These are phyloP conservation scores for Pseudopipra pipra DNA, from an alignment of 2,113 vertebrate genomes.

Conservation along the genomic window DNA sequence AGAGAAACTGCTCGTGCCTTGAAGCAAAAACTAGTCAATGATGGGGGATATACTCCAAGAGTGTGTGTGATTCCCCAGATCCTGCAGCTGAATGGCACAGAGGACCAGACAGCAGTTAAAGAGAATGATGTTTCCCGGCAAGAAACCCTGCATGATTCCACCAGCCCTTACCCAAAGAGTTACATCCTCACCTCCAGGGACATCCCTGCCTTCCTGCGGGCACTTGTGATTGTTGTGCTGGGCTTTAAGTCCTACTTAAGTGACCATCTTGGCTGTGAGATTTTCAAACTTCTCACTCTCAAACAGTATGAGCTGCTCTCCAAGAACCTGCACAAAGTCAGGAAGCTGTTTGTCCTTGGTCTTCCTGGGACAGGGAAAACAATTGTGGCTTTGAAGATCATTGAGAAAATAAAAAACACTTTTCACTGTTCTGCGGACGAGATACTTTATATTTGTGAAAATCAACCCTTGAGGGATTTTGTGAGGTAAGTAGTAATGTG, in stretches of 20 bases:
- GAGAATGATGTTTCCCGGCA: not conserved
- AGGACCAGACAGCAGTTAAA: not conserved
- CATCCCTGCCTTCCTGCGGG: accelerated
- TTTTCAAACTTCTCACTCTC: not conserved
- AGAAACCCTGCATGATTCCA: accelerated
- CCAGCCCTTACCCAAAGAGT: not conserved
- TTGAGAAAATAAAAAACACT: not conserved
- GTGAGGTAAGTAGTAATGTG: not conserved
- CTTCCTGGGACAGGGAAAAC: not conserved
- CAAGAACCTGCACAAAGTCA: not conserved
- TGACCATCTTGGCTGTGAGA: not conserved
- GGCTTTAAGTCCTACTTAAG: not conserved
- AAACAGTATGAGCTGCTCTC: not conserved
- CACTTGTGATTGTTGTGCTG: not conserved
- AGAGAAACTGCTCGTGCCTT: not conserved
- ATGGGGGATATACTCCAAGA: not conserved
- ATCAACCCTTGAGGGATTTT: not conserved
- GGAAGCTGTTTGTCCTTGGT: not conserved
- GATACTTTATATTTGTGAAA: not conserved
- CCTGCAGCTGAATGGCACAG: not conserved
- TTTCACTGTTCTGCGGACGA: not conserved
- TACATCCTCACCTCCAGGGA: not conserved
- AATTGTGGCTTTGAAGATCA: not conserved
- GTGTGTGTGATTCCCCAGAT: not conserved
- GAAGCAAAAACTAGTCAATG: not conserved